A percentile compares a stretch with the other conserved stretches of the same genome.
phyloP scores from a whole-genome alignment of 2,797 vertebrate species.

The Bradypodion pumilum region DNA sequence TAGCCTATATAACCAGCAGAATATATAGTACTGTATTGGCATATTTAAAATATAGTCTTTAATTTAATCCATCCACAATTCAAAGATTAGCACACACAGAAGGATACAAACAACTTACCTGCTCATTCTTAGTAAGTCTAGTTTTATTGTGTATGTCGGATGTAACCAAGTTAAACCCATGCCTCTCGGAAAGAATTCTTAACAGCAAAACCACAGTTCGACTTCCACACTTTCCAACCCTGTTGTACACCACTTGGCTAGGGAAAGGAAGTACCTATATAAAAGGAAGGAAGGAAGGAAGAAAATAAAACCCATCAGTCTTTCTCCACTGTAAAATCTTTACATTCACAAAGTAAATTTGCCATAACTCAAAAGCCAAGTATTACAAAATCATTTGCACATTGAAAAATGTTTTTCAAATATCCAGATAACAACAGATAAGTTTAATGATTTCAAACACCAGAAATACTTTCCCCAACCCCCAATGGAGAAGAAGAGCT shows the following conservation, averaged over 20 bases:
- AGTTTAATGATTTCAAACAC: not conserved
- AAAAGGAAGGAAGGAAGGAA: slow-evolving; percentile 3
- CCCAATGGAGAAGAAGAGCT: not conserved
- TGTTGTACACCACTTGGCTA: slow-evolving; percentile 98
- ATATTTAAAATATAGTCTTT: too few species aligned
- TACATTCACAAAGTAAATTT: slow-evolving; percentile 6
- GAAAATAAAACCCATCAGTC: fast-evolving
- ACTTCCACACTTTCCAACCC: slow-evolving; percentile 98
- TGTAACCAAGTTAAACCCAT: slow-evolving; percentile 94
- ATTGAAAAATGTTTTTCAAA: too few species aligned
- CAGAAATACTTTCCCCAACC: not conserved
- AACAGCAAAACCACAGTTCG: slow-evolving; percentile 95
- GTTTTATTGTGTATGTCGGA: slow-evolving; percentile 99
- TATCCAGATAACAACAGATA: not conserved
- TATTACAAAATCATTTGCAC: not conserved
- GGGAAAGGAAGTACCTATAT: slow-evolving; percentile 92
- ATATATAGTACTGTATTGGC: too few species aligned
- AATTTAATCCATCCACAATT: slow-evolving; percentile 1
- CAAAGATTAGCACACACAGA: slow-evolving; percentile 9
- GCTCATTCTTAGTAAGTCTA: slow-evolving; percentile 94
- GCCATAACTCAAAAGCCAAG: not conserved
- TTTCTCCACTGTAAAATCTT: slow-evolving; percentile 39
- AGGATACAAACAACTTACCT: slow-evolving; percentile 77
- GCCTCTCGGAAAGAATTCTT: slow-evolving; percentile 91
- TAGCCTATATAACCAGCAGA: too few species aligned